Evolutionary conservation across 2,113 vertebrate species (phyloP).

Genomic region (Anhinga anhinga): DNA sequence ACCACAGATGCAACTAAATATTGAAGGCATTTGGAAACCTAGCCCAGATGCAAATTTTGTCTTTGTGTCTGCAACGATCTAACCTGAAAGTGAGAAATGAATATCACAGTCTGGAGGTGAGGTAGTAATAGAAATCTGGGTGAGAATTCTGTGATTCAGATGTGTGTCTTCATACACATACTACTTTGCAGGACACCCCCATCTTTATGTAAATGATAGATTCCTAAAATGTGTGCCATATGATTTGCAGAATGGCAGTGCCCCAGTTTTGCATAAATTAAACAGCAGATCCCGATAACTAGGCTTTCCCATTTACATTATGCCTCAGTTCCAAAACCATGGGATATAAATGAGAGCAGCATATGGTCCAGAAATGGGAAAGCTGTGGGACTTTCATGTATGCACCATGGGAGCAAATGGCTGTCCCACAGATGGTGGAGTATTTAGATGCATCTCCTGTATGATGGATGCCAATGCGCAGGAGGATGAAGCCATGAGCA

Average conservation of each 20-base stretch:
- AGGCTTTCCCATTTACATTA: conserved; percentile 42
- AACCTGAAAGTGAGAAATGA: not conserved
- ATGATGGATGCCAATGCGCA: conserved; percentile 18
- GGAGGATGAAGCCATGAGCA: not conserved
- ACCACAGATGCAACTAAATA: not conserved
- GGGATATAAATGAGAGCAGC: conserved; percentile 57
- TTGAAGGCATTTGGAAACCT: not conserved
- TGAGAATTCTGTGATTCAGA: not conserved
- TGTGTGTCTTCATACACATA: not conserved
- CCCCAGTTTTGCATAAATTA: conserved; percentile 45
- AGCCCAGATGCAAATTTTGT: not conserved
- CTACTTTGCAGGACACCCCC: not conserved
- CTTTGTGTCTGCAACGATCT: not conserved
- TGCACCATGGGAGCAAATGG: conserved; percentile 52
- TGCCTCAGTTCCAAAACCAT: conserved; percentile 47
- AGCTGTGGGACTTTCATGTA: conserved; percentile 62
- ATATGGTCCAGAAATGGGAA: conserved; percentile 60
- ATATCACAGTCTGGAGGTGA: not conserved
- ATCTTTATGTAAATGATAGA: not conserved
- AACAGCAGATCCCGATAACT: not conserved
- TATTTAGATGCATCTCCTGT: not conserved
- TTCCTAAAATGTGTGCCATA: not conserved
- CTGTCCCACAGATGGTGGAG: conserved; percentile 53
- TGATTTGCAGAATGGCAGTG: conserved; percentile 26
- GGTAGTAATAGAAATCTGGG: not conserved